phyloP scores from a whole-genome alignment of 1,140 invertebrate genomes.

The Elymnias hypermnestra region DNA sequence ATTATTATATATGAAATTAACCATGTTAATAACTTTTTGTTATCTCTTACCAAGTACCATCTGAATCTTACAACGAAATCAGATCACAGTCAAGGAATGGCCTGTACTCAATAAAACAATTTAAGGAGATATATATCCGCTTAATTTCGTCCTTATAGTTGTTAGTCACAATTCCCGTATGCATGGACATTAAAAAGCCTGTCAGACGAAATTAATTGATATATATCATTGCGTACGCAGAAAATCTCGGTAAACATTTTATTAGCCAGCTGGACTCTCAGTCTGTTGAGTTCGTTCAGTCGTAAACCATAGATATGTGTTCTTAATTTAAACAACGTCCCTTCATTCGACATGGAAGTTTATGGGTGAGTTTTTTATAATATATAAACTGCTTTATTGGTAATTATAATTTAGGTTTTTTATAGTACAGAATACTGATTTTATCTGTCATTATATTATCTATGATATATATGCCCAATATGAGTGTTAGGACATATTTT shows the following conservation, averaged over 20 bases:
- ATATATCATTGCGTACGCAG: conserved; percentile 36
- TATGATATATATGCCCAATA: too few species aligned
- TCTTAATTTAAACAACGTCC: conserved; percentile 6
- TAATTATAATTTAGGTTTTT: too few species aligned
- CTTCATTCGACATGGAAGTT: conserved; percentile 10
- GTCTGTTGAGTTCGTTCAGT: conserved; percentile 9
- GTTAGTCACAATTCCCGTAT: conserved; percentile 7
- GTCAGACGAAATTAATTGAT: conserved; percentile 56
- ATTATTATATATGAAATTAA: too few species aligned
- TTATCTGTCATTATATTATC: not conserved
- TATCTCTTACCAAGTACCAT: too few species aligned
- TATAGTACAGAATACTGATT: too few species aligned
- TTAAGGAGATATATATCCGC: too few species aligned
- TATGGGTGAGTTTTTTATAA: conserved; percentile 19
- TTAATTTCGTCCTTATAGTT: not conserved
- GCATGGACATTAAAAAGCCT: conserved; percentile 25
- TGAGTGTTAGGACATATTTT: too few species aligned
- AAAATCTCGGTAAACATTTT: conserved; percentile 40
- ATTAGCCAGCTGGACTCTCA: conserved; percentile 20
- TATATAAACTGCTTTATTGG: too few species aligned
- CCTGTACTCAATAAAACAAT: too few species aligned
- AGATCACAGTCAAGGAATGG: too few species aligned
- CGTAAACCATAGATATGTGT: conserved; percentile 8
- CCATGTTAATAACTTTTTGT: too few species aligned
- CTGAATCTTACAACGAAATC: too few species aligned